phyloP scores from a whole-genome alignment of 2,888 invertebrate genomes.

The Nemurella pictetii region DNA sequence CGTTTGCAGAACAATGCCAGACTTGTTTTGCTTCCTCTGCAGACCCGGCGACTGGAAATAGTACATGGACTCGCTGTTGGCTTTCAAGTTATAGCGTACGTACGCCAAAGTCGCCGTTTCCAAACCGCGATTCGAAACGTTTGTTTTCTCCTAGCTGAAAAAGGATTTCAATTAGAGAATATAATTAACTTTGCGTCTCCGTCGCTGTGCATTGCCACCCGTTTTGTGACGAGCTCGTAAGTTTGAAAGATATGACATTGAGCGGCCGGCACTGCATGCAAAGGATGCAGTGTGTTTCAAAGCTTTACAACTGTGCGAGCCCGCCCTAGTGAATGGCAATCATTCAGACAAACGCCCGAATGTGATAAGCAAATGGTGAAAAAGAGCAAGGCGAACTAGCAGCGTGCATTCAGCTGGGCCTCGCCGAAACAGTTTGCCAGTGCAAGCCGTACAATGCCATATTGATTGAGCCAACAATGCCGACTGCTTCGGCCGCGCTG shows the following conservation, averaged over 20 bases:
- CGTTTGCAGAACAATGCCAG: neutral
- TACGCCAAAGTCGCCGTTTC: neutral
- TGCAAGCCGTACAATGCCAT: neutral
- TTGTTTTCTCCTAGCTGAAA: neutral
- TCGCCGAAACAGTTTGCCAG: too few species aligned
- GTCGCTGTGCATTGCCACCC: neutral
- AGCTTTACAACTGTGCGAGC: neutral
- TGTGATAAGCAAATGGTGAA: neutral
- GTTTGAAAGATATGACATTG: neutral
- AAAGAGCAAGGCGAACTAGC: neutral
- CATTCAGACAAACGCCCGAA: neutral
- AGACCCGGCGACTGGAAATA: neutral
- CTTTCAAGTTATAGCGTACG: neutral
- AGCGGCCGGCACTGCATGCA: neutral
- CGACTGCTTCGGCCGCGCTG: neutral
- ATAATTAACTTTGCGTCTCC: neutral
- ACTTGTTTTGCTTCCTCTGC: neutral
- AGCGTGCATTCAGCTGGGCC: too few species aligned
- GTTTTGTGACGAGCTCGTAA: neutral
- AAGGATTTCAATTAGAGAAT: neutral
- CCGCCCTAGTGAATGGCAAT: neutral
- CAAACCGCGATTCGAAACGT: neutral
- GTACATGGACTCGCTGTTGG: neutral
- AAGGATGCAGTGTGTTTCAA: neutral
- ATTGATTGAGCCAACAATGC: neutral